Base-by-base conservation (phyloP, 2,113 vertebrate genomes). In the Elephas maximus region DNA sequence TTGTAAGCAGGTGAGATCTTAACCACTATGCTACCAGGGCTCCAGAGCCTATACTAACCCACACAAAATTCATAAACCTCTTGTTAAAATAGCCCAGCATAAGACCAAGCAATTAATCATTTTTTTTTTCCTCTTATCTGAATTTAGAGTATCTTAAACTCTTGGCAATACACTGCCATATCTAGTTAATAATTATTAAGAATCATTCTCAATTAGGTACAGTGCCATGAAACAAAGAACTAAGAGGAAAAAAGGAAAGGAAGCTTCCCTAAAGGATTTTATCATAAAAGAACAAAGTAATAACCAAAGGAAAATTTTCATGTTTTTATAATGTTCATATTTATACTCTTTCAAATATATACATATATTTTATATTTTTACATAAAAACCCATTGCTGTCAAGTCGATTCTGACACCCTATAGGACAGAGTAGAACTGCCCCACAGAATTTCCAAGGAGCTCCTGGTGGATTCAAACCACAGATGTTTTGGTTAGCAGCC, bases 181-280 rank as follows among this genome's bases (percentile, higher is more conserved):
- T 90, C 93, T n/a, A 89, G 53, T 83, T 80, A 95, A 65, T 84
- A 95, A 87, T 96, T 48, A 83, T n/a, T 90, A 95, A 86, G 14
- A 77, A 74, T 44, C 2, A 18, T 12, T 44, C 78, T 0, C 5
- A 60, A 37, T 71, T 26, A 62, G 65, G 8, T 8, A 84, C 3
- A 87, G 44, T 33, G 48, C 20, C 65, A 37, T 26, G 8, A 30
- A 9, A 65, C 53, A 96, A 79, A 81, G 17, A 77, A 96, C 67
- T n/a, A 37, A 84, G 44, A 37, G 83, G 12, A 5, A n/a, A 17
- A 84, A 91, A 73, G 12, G 3, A 87, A 92, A 78, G 23, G 77
- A 80, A 45, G 15, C 1, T 80, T 96, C 21, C 45, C 6, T 26
- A 37, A 83, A 26, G 15, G 20, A 57, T 76, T 41, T 95, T 44